These are phyloP conservation scores for Hippopotamyrus pictus DNA, from an alignment of 2,797 vertebrate species.

Conservation along the genomic window DNA sequence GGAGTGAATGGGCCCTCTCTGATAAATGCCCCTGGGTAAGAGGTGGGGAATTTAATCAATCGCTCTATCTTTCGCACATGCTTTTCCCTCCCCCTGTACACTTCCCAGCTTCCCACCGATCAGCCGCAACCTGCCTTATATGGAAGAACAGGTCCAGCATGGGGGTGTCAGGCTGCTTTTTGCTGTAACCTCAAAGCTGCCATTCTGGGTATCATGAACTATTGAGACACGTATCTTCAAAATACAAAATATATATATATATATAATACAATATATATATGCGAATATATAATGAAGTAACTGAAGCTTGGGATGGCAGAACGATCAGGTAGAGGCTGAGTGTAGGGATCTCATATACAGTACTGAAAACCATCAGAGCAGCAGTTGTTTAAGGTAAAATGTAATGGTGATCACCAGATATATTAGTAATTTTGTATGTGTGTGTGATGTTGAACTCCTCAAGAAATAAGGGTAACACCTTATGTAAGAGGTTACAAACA, in stretches of 20 bases:
- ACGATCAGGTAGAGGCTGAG: neutral
- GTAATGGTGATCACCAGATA: neutral
- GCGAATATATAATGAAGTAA: neutral
- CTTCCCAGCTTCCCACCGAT: neutral
- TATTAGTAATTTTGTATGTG: neutral
- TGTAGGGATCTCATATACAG: neutral
- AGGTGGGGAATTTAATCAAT: slow-evolving; percentile 18
- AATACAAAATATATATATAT: too few relatives aligned
- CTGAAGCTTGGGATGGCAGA: neutral
- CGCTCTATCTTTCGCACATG: neutral
- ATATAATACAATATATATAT: too few relatives aligned
- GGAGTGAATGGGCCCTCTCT: neutral
- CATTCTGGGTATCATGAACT: neutral
- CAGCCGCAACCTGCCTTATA: neutral
- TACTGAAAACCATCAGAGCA: neutral
- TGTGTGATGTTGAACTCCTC: neutral
- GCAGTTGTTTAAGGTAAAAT: neutral
- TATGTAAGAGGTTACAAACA: neutral
- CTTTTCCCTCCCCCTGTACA: neutral
- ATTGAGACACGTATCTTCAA: neutral
- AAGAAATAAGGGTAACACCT: neutral
- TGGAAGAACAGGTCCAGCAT: neutral
- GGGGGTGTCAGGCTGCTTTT: neutral
- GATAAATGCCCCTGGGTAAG: slow-evolving; percentile 6
- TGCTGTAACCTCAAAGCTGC: neutral